Conservation (phyloP, 2,888 invertebrate species). For the Aspidapion aeneum region DNA sequence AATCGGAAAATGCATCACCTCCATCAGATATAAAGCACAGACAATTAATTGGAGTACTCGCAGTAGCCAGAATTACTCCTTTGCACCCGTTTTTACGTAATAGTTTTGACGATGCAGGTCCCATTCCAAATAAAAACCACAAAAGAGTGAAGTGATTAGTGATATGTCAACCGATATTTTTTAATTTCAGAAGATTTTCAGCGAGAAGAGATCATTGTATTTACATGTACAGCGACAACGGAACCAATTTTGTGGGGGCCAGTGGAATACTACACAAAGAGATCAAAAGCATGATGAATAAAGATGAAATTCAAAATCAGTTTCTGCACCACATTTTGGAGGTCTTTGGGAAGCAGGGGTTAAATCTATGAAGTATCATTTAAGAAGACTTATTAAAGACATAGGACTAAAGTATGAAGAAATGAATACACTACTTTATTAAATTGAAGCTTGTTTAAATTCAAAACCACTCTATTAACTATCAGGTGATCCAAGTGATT, state of each 20-base stretch:
- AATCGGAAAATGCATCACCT: background rate
- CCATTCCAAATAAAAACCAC: background rate
- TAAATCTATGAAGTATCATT: background rate
- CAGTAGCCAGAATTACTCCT: background rate
- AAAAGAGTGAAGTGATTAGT: background rate
- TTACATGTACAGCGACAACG: constrained; percentile 1
- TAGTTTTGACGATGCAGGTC: background rate
- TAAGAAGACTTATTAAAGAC: background rate
- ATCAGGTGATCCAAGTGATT: background rate
- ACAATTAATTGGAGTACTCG: background rate
- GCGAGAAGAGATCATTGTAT: background rate
- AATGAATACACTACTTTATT: background rate
- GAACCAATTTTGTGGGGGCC: constrained; percentile 2
- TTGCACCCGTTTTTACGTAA: background rate
- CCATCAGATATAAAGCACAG: background rate
- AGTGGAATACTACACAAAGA: background rate
- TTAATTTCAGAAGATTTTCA: background rate
- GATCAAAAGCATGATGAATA: background rate
- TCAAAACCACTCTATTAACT: background rate
- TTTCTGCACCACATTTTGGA: background rate
- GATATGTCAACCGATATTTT: background rate
- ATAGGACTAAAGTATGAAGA: background rate
- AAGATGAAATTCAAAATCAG: background rate
- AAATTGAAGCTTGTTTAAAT: background rate
- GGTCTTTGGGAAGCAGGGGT: too few species aligned